Conservation (phyloP, 2,888 invertebrate genomes). For the Limnephilus rhombicus region DNA sequence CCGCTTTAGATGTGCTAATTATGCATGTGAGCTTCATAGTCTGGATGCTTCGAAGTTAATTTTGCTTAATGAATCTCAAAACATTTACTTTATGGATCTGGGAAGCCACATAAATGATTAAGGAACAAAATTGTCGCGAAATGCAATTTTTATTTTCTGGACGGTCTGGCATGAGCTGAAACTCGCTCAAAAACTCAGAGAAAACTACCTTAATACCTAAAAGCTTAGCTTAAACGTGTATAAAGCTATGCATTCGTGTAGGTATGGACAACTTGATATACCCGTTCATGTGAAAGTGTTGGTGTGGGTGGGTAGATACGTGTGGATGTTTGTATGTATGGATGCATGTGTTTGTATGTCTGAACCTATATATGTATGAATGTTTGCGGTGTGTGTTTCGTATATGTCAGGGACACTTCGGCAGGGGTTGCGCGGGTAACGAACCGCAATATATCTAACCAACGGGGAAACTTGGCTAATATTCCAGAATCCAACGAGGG, state of each 20-base stretch:
- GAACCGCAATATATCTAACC: conserved; percentile 23
- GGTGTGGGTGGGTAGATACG: background rate
- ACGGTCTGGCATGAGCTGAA: background rate
- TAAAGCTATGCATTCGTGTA: background rate
- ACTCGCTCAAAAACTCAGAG: background rate
- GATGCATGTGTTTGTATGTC: too few species aligned
- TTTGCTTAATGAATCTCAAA: background rate
- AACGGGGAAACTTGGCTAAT: background rate
- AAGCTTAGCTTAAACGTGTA: background rate
- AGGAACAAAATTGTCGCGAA: background rate
- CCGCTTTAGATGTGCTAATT: too few species aligned
- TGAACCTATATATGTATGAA: background rate
- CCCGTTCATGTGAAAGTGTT: too few species aligned
- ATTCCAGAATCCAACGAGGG: conserved; percentile 15
- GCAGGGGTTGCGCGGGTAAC: conserved; percentile 34
- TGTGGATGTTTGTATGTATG: background rate
- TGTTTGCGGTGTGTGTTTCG: background rate
- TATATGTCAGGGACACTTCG: conserved; percentile 35
- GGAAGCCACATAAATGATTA: background rate
- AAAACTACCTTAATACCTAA: background rate
- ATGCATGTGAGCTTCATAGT: too few species aligned
- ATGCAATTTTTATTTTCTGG: background rate
- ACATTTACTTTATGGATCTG: background rate
- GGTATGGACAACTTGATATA: too few species aligned
- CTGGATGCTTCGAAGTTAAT: background rate